These are phyloP conservation scores for Notarius quadriscutis DNA, from an alignment of 2,113 vertebrate genomes.

Conservation along the genomic window DNA sequence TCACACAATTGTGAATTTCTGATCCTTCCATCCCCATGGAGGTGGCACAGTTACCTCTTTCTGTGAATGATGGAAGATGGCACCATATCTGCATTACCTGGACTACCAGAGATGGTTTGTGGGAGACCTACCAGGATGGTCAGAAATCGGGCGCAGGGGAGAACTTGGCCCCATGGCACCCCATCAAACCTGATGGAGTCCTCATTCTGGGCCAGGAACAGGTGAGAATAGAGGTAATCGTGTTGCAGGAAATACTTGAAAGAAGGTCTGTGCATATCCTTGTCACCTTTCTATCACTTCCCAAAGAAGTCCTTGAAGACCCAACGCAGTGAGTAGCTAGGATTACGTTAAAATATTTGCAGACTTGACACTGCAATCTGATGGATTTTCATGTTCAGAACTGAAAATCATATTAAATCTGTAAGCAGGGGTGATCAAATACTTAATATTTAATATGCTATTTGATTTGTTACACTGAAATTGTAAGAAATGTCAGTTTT, in stretches of 20 bases:
- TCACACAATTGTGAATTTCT: not conserved
- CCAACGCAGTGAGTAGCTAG: not conserved
- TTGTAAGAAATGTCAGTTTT: not conserved
- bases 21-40: slow-evolving; percentile 52
- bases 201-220: slow-evolving; percentile 97
- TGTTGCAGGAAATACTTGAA: slow-evolving; percentile 6
- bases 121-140: slow-evolving; percentile 96
- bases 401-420: not conserved
- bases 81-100: slow-evolving; percentile 95
- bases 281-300: not conserved
- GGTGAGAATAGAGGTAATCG: slow-evolving; percentile 70
- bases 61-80: slow-evolving; percentile 90
- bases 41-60: slow-evolving; percentile 91
- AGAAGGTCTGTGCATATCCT: not conserved
- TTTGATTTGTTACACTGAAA: not conserved
- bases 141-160: slow-evolving; percentile 87
- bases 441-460: not conserved
- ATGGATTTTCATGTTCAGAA: not conserved
- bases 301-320: not conserved
- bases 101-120: slow-evolving; percentile 94
- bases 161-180: slow-evolving; percentile 96
- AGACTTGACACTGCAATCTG: not conserved
- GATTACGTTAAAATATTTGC: not conserved
- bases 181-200: slow-evolving; percentile 93
- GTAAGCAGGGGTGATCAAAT: not conserved